Conservation (phyloP, 2,888 invertebrate genomes). For the Machimus rusticus region DNA sequence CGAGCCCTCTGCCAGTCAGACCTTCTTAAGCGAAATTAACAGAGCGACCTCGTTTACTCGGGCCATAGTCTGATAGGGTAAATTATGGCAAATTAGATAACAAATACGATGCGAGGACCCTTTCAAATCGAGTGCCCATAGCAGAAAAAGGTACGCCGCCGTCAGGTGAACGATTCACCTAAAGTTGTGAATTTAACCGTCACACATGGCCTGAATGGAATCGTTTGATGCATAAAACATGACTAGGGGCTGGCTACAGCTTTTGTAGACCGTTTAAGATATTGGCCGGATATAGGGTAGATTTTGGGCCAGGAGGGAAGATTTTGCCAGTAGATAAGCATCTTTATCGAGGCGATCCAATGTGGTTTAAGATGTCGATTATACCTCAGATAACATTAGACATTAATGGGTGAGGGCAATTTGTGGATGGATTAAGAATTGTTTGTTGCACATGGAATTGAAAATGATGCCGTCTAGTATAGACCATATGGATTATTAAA, state of each 20-base stretch:
- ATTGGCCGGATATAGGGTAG: not conserved
- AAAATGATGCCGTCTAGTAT: not conserved
- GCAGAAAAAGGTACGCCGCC: not conserved
- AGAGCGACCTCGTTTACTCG: not conserved
- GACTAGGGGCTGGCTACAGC: not conserved
- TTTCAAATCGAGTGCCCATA: not conserved
- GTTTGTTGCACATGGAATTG: not conserved
- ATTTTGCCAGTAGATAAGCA: not conserved
- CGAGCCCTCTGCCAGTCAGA: not conserved
- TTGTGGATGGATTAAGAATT: not conserved
- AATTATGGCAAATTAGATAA: conserved; percentile 29
- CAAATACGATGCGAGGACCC: not conserved
- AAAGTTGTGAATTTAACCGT: conserved; percentile 16
- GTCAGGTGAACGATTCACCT: not conserved
- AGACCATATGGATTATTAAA: not conserved
- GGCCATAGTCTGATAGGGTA: not conserved
- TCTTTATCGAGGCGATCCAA: not conserved
- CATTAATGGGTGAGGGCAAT: not conserved
- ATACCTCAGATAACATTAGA: not conserved
- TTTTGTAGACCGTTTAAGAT: not conserved
- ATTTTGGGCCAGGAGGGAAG: not conserved
- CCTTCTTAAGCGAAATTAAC: not conserved
- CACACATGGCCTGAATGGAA: not conserved
- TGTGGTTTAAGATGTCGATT: not conserved
- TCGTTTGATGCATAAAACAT: not conserved